Evolutionary conservation across 35 echinoderm and acorn worm genomes (phyloP).

Genomic region (Ophioderma brevispina): DNA sequence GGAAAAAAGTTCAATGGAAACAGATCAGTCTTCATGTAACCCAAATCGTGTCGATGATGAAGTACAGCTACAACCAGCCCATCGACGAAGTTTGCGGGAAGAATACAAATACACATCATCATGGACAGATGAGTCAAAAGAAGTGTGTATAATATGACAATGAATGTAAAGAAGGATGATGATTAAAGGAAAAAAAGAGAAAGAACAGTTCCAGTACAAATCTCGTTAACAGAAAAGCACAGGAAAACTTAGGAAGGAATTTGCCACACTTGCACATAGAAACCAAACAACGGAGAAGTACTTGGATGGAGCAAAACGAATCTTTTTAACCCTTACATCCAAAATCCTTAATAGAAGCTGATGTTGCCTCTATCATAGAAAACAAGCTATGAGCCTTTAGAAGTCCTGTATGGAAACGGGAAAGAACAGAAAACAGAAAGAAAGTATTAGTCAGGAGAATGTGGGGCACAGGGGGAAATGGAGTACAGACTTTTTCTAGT

Average conservation of each 20-base stretch:
- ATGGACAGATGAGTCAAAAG: background rate
- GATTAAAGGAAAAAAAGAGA: background rate
- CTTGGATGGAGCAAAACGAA: background rate
- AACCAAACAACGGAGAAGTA: background rate
- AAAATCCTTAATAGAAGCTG: background rate
- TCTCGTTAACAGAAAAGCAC: background rate
- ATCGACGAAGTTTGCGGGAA: background rate
- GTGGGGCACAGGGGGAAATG: too few relatives aligned
- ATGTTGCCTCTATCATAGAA: background rate
- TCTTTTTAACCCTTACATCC: background rate
- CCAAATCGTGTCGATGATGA: background rate
- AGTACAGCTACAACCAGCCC: background rate
- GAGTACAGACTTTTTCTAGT: too few relatives aligned
- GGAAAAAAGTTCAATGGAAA: background rate
- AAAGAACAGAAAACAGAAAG: too few relatives aligned
- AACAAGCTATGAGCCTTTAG: background rate
- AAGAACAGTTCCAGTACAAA: background rate
- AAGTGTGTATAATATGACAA: background rate
- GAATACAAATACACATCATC: background rate
- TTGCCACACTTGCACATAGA: background rate
- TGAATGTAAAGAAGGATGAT: too few relatives aligned
- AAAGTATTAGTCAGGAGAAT: too few relatives aligned
- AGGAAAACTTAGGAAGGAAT: background rate
- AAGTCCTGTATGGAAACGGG: background rate
- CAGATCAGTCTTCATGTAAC: background rate